Conservation (phyloP, 2,797 vertebrate genomes). For the Eurystomus glaucurus region DNA sequence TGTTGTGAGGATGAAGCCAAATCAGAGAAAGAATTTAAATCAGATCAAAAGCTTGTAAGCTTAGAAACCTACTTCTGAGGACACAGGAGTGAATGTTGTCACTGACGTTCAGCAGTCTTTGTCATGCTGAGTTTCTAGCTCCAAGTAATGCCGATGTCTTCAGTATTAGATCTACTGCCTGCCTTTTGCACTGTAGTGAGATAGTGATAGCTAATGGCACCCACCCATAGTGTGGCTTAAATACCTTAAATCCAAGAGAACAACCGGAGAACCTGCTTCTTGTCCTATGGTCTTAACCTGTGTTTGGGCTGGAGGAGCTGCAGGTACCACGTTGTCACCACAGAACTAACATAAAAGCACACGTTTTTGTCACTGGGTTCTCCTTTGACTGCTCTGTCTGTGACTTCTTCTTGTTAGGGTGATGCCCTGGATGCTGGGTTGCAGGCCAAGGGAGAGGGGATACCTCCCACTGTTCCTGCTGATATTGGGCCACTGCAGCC, state of each 20-base stretch:
- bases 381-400: background rate
- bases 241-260: background rate
- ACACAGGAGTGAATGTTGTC: background rate
- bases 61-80: background rate
- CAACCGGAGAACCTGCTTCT: background rate
- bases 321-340: background rate
- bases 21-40: background rate
- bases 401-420: background rate
- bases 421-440: background rate
- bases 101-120: background rate
- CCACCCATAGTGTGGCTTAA: background rate
- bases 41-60: background rate
- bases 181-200: background rate
- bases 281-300: background rate
- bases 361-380: accelerated
- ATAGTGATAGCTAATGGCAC: background rate
- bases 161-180: background rate
- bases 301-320: background rate
- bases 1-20: background rate
- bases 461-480: background rate
- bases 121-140: background rate
- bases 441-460: background rate
- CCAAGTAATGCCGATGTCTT: background rate
- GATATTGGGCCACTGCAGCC: background rate
- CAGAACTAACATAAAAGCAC: accelerated